phyloP scores from a whole-genome alignment of 2,797 vertebrate species.

The Apogon hyalosoma region DNA sequence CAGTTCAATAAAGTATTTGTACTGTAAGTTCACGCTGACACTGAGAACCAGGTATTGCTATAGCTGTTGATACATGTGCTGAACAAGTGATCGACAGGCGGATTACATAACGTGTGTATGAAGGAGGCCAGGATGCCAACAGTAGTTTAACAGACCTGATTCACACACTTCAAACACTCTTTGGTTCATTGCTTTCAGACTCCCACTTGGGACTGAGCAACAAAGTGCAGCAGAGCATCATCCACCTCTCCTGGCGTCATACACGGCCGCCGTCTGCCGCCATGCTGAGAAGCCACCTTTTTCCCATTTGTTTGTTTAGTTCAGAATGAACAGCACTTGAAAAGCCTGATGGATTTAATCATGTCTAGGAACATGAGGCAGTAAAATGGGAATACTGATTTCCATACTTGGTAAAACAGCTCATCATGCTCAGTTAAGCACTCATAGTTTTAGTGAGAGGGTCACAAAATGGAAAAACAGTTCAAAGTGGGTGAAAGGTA shows the following conservation, averaged over 20 bases:
- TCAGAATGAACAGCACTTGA: conserved; percentile 4
- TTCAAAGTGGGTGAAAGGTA: conserved; percentile 9
- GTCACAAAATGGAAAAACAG: conserved; percentile 14
- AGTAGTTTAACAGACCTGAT: conserved; percentile 58
- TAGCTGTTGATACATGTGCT: background rate
- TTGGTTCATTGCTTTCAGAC: conserved; percentile 10
- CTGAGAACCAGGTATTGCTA: too few relatives aligned
- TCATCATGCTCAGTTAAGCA: conserved; percentile 1
- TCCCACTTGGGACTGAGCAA: conserved; percentile 32
- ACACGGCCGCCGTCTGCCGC: conserved; percentile 28
- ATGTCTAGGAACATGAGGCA: conserved; percentile 34
- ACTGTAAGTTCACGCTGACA: too few relatives aligned
- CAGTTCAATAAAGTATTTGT: too few relatives aligned
- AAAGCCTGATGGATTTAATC: conserved; percentile 24
- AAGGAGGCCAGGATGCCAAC: conserved; percentile 44
- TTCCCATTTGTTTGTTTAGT: conserved; percentile 62
- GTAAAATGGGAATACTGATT: conserved; percentile 46
- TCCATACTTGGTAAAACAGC: conserved; percentile 12
- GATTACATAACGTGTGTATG: conserved; percentile 53
- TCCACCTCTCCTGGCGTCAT: conserved; percentile 13
- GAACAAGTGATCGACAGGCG: background rate
- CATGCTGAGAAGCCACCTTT: conserved; percentile 45
- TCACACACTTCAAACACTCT: conserved; percentile 56
- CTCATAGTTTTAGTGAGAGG: conserved; percentile 4
- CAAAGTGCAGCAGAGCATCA: conserved; percentile 12